Base-by-base conservation (phyloP, 1,140 invertebrate species). In the Nixonia krombeini region DNA sequence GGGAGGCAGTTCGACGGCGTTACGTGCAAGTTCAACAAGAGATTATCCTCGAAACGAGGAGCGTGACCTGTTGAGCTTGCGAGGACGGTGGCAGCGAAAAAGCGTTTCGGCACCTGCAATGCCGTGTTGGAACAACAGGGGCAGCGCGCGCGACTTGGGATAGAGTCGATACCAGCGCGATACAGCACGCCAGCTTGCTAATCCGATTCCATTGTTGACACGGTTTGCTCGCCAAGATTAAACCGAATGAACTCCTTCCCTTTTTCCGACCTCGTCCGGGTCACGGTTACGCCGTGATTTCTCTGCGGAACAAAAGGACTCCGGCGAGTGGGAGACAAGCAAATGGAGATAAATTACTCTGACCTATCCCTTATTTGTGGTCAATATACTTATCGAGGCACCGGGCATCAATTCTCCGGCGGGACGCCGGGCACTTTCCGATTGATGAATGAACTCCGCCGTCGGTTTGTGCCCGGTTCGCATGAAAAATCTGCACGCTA, bases 121-220 rank as follows among this genome's bases (percentile, higher is more conserved):
- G n/a, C n/a, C n/a, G 35, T 18, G 31, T 37, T 18, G 10, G 18
- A 53, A 44, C 37, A 41, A 21, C 46, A 33, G 33, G 4, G 13
- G 3, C 10, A 31, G 12, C 21, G 5, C n/a, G 9, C 13, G 38
- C 17, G 37, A 40, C 26, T 17, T 15, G 35, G 26, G 12, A 50
- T 50, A 51, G 61, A 65, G 61, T 65, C 67, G 62, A 70, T 66
- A 52, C 6, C 49, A 33, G 10, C 23, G 57, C 46, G 68, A 66
- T 62, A 66, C 52, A 55, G 68, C 67, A 70, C 66, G 51, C 28
- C 28, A 31, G 50, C 56, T 61, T 31, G 57, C 62, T 66, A 70
- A 70, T 70, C 68, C 62, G 68, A 66, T 70, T 62, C 44, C 56
- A 58, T 50, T 62, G 62, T 70, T 66, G 62, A 66, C 55, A 57